Evolutionary conservation across 2,797 vertebrate species (phyloP).

Genomic region (Fistularia commersonii): DNA sequence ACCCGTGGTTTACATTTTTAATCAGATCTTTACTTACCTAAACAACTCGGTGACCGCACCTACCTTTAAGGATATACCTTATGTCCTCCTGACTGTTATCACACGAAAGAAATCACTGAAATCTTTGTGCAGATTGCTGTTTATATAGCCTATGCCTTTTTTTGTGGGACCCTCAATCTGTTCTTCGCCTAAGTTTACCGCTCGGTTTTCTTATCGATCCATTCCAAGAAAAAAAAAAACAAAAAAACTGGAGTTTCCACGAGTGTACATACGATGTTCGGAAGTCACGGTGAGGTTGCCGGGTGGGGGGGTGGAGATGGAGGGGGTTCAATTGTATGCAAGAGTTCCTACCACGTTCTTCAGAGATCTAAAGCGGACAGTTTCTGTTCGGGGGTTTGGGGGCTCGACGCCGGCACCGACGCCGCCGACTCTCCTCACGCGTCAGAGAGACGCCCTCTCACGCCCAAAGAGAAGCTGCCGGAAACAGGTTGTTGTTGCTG

Average conservation of each 20-base stretch:
- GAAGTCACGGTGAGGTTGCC: slow-evolving; percentile 30
- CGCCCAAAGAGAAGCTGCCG: slow-evolving; percentile 51
- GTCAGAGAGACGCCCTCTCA: slow-evolving; percentile 53
- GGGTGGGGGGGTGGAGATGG: slow-evolving; percentile 53
- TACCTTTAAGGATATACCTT: slow-evolving; percentile 80
- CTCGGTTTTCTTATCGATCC: no score
- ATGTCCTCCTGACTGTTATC: slow-evolving; percentile 82
- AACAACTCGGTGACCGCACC: slow-evolving; percentile 80
- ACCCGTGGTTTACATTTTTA: slow-evolving; percentile 80
- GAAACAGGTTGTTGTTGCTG: slow-evolving; percentile 17
- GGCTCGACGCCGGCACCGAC: no score
- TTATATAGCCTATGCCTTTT: slow-evolving; percentile 75
- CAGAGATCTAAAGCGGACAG: slow-evolving; percentile 16
- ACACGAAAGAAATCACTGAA: slow-evolving; percentile 63
- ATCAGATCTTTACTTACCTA: slow-evolving; percentile 71
- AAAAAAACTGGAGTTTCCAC: slow-evolving; percentile 48
- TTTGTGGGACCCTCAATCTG: slow-evolving; percentile 57
- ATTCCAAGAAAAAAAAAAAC: no score
- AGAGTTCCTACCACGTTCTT: slow-evolving; percentile 20
- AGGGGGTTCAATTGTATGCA: slow-evolving; percentile 23
- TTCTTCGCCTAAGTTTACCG: slow-evolving; percentile 57
- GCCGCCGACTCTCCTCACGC: no score
- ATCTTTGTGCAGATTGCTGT: slow-evolving; percentile 77
- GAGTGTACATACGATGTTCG: slow-evolving; percentile 62
- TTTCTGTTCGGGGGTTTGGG: slow-evolving; percentile 5